Evolutionary conservation across 2,797 vertebrate species (phyloP).

Genomic region (Galago senegalensis): DNA sequence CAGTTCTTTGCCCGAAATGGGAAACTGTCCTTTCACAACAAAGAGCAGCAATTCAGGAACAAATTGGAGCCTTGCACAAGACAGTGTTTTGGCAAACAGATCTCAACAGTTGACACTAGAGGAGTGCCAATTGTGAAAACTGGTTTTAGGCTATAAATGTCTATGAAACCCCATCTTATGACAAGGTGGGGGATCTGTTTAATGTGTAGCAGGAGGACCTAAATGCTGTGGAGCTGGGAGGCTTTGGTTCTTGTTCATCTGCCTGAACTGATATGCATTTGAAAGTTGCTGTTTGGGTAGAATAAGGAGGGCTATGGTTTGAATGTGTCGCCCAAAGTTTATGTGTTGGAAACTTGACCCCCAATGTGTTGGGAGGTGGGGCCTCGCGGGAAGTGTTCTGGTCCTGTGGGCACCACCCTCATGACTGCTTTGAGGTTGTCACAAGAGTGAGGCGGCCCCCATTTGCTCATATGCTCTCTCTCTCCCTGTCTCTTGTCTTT

Average conservation of each 20-base stretch:
- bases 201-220: not conserved
- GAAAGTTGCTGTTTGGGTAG: not conserved
- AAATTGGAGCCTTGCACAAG: slow-evolving; percentile 63
- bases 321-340: not conserved
- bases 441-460: not conserved
- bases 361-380: not conserved
- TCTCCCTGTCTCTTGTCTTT: not conserved
- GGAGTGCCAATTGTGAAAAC: slow-evolving; percentile 68
- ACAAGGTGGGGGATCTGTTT: slow-evolving; percentile 26
- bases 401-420: not conserved
- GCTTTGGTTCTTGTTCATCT: not conserved
- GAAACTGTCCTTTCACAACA: slow-evolving; percentile 81
- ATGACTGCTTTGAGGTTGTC: no score
- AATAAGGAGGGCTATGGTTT: not conserved
- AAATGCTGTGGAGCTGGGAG: not conserved
- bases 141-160: slow-evolving; percentile 72
- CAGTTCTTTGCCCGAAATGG: slow-evolving; percentile 72
- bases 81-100: slow-evolving; percentile 82
- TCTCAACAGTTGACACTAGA: slow-evolving; percentile 76
- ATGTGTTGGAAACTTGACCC: not conserved
- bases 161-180: slow-evolving; percentile 29
- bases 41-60: slow-evolving; percentile 74
- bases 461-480: not conserved
- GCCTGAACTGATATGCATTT: not conserved
- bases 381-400: not conserved